These are phyloP conservation scores for Malurus elegans DNA, from an alignment of 2,113 vertebrate genomes.

Conservation along the genomic window DNA sequence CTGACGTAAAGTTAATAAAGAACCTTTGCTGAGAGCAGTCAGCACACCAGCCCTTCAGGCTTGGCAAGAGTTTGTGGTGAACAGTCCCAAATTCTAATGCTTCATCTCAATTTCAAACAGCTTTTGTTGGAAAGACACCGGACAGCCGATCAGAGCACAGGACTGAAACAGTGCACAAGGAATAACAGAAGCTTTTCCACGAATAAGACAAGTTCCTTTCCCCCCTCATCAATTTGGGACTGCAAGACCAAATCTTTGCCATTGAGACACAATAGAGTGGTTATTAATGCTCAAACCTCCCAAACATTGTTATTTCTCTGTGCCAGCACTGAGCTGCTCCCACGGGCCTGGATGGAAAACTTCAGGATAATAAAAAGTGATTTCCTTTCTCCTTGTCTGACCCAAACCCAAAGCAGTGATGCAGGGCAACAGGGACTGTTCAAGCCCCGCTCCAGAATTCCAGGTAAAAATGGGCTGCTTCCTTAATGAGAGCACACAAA, in stretches of 20 bases:
- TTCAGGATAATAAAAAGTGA: neutral
- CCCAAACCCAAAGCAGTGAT: neutral
- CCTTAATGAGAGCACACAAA: neutral
- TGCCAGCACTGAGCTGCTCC: neutral
- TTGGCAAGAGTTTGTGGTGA: neutral
- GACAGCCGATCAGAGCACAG: neutral
- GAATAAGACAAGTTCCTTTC: neutral
- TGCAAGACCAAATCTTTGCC: neutral
- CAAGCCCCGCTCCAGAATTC: neutral
- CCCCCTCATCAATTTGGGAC: neutral
- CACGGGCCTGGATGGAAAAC: neutral
- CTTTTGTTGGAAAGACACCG: neutral
- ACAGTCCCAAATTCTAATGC: neutral
- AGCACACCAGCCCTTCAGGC: neutral
- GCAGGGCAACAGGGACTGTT: accelerated
- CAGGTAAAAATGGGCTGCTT: neutral
- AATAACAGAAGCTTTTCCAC: neutral
- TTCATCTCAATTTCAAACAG: neutral
- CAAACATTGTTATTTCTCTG: neutral
- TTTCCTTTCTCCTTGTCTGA: neutral
- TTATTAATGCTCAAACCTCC: neutral
- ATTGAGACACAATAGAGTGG: neutral
- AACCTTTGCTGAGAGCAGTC: neutral
- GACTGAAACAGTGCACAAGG: neutral
- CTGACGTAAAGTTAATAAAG: neutral